Evolutionary conservation across 2,113 vertebrate genomes (phyloP).

Genomic region (Benitochromis conjunctus): DNA sequence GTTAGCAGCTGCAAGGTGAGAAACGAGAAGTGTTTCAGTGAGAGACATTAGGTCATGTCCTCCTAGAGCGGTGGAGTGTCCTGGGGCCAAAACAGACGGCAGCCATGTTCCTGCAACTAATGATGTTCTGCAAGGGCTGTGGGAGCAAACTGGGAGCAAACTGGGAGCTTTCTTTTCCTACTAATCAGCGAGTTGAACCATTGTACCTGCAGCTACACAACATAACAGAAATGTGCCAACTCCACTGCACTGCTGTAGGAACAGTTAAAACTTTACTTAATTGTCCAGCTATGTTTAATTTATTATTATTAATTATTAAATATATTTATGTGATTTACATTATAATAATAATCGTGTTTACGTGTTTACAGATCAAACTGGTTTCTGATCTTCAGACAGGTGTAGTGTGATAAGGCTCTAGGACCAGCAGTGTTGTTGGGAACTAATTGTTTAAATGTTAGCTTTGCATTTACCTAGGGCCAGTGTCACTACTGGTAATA

Average conservation of each 20-base stretch:
- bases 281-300: background rate
- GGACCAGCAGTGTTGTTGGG: background rate
- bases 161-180: too few species aligned
- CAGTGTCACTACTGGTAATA: background rate
- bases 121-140: too few species aligned
- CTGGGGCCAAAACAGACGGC: background rate
- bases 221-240: conserved; percentile 17
- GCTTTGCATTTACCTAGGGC: background rate
- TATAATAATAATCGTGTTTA: background rate
- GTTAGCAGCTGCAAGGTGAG: conserved; percentile 2
- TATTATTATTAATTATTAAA: too few species aligned
- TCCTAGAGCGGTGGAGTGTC: background rate
- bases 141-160: too few species aligned
- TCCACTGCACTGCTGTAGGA: background rate
- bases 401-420: background rate
- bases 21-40: conserved; percentile 8
- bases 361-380: background rate
- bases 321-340: too few species aligned
- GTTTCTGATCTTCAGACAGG: background rate
- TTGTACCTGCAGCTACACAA: conserved; percentile 29
- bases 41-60: conserved; percentile 28
- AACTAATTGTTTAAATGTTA: background rate
- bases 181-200: conserved; percentile 24
- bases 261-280: background rate
- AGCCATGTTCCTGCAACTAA: conserved; percentile 11